Evolutionary conservation across 2,797 vertebrate genomes (phyloP).

Genomic region (Gallinago nigripennis): DNA sequence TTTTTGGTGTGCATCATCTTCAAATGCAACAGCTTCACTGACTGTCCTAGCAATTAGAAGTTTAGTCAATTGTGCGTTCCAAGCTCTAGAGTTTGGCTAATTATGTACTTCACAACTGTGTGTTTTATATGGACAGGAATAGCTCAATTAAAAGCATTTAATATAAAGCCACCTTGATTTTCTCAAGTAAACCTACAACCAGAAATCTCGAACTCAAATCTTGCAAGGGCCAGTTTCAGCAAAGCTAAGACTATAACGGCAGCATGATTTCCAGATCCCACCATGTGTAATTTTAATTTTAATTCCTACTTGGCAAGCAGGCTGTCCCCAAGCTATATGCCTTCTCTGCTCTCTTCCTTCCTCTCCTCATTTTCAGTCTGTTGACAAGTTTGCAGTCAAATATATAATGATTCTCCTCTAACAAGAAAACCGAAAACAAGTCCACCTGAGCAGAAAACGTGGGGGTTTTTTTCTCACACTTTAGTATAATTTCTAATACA

Average conservation of each 20-base stretch:
- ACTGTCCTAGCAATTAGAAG: neutral
- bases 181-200: neutral
- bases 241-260: neutral
- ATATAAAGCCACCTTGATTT: neutral
- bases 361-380: neutral
- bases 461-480: neutral
- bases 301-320: neutral
- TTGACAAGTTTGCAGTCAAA: neutral
- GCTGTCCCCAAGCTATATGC: neutral
- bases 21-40: neutral
- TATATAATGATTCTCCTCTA: neutral
- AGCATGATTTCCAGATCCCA: neutral
- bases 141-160: neutral
- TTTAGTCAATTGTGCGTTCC: neutral
- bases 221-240: neutral
- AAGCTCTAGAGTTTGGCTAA: neutral
- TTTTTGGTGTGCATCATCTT: neutral
- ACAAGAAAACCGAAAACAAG: neutral
- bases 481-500: neutral
- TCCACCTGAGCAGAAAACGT: neutral
- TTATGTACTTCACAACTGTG: rapidly evolving
- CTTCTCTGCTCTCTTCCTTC: neutral
- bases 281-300: neutral
- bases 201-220: neutral
- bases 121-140: neutral